Conservation (phyloP, 1,140 invertebrate genomes). For the Caenorhabditis inopinata region DNA sequence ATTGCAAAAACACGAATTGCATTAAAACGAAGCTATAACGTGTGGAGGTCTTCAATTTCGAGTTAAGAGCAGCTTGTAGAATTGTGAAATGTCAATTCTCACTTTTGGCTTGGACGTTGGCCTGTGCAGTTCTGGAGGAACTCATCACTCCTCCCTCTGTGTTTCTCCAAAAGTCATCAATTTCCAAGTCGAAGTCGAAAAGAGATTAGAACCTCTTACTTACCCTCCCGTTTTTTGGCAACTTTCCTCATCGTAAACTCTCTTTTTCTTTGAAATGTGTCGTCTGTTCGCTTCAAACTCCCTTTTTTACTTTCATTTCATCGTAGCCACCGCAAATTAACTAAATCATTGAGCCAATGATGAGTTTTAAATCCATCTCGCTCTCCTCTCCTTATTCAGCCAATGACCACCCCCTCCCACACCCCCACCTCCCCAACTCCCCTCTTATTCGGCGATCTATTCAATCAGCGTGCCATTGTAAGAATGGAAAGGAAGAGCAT, state of each 20-base stretch:
- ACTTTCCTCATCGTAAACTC: background rate
- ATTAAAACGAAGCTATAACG: no score
- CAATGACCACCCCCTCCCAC: background rate
- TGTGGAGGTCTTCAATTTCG: no score
- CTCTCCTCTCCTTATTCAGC: background rate
- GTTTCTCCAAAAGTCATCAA: conserved; percentile 9
- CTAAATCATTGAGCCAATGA: conserved; percentile 4
- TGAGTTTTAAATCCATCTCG: no score
- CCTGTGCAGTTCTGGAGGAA: no score
- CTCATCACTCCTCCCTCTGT: conserved; percentile 14
- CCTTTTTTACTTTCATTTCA: background rate
- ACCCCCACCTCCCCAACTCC: no score
- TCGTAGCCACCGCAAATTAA: background rate
- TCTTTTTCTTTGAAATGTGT: no score
- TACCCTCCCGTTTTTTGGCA: background rate
- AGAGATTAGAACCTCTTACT: conserved; percentile 28
- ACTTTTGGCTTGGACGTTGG: no score
- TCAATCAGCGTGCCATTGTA: conserved; percentile 13
- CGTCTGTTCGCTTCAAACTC: no score
- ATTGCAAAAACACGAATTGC: no score
- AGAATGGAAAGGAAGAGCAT: background rate
- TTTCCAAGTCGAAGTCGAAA: conserved; percentile 5
- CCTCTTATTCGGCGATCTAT: background rate
- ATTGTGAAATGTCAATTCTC: no score
- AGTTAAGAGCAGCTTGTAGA: no score